Evolutionary conservation across 2,113 vertebrate genomes (phyloP).

Genomic region (Trogon surrucura): DNA sequence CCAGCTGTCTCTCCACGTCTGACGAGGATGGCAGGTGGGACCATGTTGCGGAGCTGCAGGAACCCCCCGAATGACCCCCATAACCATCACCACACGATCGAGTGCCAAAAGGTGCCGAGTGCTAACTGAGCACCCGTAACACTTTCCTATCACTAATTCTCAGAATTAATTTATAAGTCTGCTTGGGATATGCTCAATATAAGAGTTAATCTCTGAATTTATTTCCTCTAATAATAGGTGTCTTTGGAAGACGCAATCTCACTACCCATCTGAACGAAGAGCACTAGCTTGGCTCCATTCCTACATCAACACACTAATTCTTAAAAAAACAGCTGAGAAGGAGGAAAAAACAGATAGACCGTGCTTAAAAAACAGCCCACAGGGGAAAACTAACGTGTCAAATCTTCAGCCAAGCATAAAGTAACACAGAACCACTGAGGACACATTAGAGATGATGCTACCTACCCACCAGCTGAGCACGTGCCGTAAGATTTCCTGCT

Average conservation of each 20-base stretch:
- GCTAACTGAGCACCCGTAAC: neutral
- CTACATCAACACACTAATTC: neutral
- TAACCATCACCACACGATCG: neutral
- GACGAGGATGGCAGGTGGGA: accelerated
- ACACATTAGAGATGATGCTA: neutral
- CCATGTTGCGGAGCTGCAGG: neutral
- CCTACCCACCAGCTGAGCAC: neutral
- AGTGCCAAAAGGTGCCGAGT: neutral
- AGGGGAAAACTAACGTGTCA: neutral
- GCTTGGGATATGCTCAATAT: neutral
- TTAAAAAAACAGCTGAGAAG: neutral
- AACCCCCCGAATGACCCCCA: neutral
- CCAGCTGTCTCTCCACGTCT: neutral
- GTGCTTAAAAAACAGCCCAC: neutral
- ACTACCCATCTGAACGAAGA: neutral
- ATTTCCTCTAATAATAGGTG: neutral
- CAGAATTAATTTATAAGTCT: neutral
- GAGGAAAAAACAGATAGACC: neutral
- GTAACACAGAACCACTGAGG: neutral
- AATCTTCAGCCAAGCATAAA: neutral
- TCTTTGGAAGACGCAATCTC: neutral
- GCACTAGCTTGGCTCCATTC: neutral
- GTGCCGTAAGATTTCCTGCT: neutral
- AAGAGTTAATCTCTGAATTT: neutral
- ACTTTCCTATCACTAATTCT: neutral